Percentiles rank a stretch among this genome's conserved stretches.
phyloP scores from a whole-genome alignment of 1,140 invertebrate genomes.

The Pseudomyrmex gracilis region DNA sequence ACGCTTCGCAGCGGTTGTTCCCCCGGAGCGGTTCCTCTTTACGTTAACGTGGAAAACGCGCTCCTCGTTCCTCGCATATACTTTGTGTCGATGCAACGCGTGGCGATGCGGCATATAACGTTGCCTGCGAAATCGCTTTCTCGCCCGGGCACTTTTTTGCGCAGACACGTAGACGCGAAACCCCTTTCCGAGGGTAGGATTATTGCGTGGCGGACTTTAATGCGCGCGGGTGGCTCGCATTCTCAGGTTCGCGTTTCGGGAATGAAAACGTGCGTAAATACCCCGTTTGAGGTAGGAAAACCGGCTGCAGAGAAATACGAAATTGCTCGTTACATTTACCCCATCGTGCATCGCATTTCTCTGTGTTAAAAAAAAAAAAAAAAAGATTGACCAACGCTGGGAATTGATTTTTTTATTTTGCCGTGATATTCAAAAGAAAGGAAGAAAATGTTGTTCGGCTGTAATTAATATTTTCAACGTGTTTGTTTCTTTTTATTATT shows the following conservation, averaged over 20 bases:
- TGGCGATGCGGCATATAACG: slow-evolving; percentile 43
- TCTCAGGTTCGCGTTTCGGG: slow-evolving; percentile 30
- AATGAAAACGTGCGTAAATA: slow-evolving; percentile 57
- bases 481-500: slow-evolving; percentile 26
- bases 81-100: slow-evolving; percentile 47
- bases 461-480: slow-evolving; percentile 14
- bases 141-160: slow-evolving; percentile 49
- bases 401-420: slow-evolving; percentile 22
- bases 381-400: neutral
- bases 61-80: slow-evolving; percentile 43
- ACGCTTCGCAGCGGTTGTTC: slow-evolving; percentile 51
- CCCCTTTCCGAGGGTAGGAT: slow-evolving; percentile 42
- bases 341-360: slow-evolving; percentile 3
- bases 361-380: neutral
- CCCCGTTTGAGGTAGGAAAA: slow-evolving; percentile 5
- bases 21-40: slow-evolving; percentile 57
- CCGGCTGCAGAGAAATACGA: slow-evolving; percentile 52
- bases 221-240: slow-evolving; percentile 13
- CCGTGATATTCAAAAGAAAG: neutral
- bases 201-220: slow-evolving; percentile 43
- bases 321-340: slow-evolving; percentile 46
- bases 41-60: slow-evolving; percentile 53
- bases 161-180: slow-evolving; percentile 39
- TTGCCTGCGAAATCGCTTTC: slow-evolving; percentile 48
- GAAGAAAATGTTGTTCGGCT: neutral